Evolutionary conservation across 2,888 invertebrate genomes (phyloP).

Genomic region (Boloria euphrosyne): DNA sequence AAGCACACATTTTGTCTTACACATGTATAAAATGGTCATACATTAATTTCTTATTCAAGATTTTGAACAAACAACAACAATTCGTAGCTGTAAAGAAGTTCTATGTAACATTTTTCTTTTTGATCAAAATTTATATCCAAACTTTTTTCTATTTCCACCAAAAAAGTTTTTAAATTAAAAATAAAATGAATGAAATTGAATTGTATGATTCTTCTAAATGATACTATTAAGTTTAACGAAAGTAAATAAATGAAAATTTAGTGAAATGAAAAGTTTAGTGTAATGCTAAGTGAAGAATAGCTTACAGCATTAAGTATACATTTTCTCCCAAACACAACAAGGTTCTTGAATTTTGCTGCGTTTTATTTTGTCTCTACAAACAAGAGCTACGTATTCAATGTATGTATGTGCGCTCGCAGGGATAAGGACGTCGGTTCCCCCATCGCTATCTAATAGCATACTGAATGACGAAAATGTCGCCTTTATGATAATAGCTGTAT

Average conservation of each 20-base stretch:
- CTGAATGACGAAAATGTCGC: slow-evolving; percentile 67
- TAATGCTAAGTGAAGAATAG: neutral
- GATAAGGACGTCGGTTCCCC: slow-evolving; percentile 32
- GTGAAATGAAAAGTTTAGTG: neutral
- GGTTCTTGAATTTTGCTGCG: slow-evolving; percentile 13
- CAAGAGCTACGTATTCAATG: slow-evolving; percentile 8
- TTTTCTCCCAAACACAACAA: slow-evolving; percentile 10
- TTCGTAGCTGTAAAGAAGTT: no score
- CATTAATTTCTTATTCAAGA: no score
- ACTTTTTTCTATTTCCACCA: no score
- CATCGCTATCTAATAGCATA: slow-evolving; percentile 43
- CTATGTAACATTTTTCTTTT: no score
- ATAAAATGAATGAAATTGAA: no score
- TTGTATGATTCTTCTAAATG: neutral
- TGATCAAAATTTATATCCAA: no score
- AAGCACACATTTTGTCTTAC: neutral
- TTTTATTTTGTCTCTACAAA: slow-evolving; percentile 22
- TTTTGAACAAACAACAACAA: no score
- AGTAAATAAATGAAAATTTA: no score
- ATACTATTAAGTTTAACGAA: no score
- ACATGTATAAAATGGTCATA: neutral
- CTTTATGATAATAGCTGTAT: slow-evolving; percentile 75
- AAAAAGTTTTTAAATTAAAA: no score
- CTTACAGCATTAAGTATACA: slow-evolving; percentile 4
- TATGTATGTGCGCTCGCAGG: slow-evolving; percentile 9